Conservation (phyloP, 2,797 vertebrate species). For the Aselliscus stoliczkanus region DNA sequence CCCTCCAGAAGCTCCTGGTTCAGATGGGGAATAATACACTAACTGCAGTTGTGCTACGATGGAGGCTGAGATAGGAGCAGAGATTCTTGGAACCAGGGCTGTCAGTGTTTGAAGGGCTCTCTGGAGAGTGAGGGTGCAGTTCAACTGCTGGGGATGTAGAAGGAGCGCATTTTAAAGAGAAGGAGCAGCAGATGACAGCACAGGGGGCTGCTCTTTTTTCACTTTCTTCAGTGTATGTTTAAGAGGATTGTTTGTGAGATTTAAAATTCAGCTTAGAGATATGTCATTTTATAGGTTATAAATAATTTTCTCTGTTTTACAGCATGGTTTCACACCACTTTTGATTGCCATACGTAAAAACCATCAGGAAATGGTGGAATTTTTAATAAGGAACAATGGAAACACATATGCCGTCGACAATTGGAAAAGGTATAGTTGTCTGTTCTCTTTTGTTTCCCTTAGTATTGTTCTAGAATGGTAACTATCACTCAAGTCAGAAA, state of each 20-base stretch:
- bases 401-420: constrained; percentile 84
- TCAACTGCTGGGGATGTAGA: neutral
- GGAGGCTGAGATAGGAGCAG: neutral
- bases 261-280: neutral
- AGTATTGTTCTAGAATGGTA: neutral
- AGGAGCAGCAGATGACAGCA: neutral
- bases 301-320: constrained; percentile 52
- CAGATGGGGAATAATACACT: neutral
- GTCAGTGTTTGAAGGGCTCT: neutral
- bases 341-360: constrained; percentile 87
- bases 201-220: neutral
- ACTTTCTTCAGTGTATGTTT: neutral
- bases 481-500: neutral
- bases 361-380: constrained; percentile 89
- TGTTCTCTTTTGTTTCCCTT: neutral
- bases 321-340: constrained; percentile 91
- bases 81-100: neutral
- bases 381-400: constrained; percentile 87
- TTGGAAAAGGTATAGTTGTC: constrained; percentile 76
- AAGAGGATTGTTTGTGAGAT: neutral
- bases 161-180: neutral
- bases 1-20: neutral
- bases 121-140: neutral
- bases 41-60: neutral
- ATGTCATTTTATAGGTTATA: neutral